Conservation (phyloP, 2,797 vertebrate genomes). For the Centropyge bicolor region DNA sequence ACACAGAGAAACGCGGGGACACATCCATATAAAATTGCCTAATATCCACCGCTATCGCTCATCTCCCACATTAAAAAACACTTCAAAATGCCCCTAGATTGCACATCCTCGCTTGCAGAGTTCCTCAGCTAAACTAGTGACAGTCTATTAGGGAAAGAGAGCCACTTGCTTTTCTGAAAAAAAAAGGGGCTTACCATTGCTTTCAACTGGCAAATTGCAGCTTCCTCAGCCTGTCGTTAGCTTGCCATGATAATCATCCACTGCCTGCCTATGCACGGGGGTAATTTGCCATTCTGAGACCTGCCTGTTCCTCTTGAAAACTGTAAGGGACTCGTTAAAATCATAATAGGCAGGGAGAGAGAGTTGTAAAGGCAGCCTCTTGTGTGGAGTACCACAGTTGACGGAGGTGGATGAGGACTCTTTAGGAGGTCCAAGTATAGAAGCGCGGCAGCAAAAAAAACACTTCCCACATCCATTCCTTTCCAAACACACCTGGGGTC, state of each 20-base stretch:
- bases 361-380: constrained; percentile 73
- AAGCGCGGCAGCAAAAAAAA: constrained; percentile 52
- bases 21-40: constrained; percentile 39
- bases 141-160: constrained; percentile 74
- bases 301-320: constrained; percentile 79
- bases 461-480: constrained; percentile 52
- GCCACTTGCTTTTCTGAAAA: constrained; percentile 67
- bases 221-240: constrained; percentile 80
- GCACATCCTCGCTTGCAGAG: constrained; percentile 50
- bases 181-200: constrained; percentile 61
- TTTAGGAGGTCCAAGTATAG: constrained; percentile 72
- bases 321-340: constrained; percentile 80
- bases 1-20: constrained; percentile 30
- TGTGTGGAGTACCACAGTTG: constrained; percentile 67
- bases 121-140: constrained; percentile 69
- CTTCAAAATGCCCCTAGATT: constrained; percentile 67
- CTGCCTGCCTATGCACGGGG: constrained; percentile 70
- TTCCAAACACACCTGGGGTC: constrained; percentile 78
- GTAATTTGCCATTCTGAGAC: constrained; percentile 84
- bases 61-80: constrained; percentile 64
- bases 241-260: constrained; percentile 80
- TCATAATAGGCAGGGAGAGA: constrained; percentile 71
- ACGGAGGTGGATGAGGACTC: constrained; percentile 72
- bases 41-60: constrained; percentile 43
- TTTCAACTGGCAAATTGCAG: constrained; percentile 84